Base-by-base conservation (phyloP, 1,140 invertebrate species). In the Drosophila virilis region DNA sequence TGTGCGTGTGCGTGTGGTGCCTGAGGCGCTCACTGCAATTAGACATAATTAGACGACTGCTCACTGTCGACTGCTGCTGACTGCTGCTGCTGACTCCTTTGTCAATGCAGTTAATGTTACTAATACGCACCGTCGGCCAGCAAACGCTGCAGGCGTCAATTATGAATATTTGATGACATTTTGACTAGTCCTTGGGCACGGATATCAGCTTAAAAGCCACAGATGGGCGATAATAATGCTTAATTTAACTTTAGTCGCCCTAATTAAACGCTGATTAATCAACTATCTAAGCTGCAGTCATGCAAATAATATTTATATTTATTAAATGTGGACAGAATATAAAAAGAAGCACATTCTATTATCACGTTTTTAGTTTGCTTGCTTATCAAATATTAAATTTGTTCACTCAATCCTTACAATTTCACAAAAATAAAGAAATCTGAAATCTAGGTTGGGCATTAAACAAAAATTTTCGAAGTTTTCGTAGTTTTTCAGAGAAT, bases 11-110 rank as follows among this genome's bases (percentile, higher is more conserved):
- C 5, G 37, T 57, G 37, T 33, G 50, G 2, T 33, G 71, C 71
- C 65, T 50, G 7, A 10, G 71, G 71, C 71, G 43, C 33, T 54
- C n/a, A 32, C 43, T 58, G 60, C 68, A 73, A 74, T 74, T 74
- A 74, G 58, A 58, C 65, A 35, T 74, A 74, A 74, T 74, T 69
- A 70, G 71, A 51, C 48, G 54, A 51, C 62, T 52, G 45, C 40
- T 57, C 43, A 38, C 43, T 38, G 54, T 9, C 37, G 33, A 51
- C 62, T 59, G 45, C 62, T 59, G 45, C 35, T 46, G 54, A 22
- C 33, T 35, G 28, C 9, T 42, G 13, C 50, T 51, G 46, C 22
- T 0, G 15, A n/a, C n/a, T 43, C n/a, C 64, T 68, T 73, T 73
- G 70, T 60, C 33, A 46, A 37, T 22, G 55, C 54, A 46, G 32